Percentiles rank a stretch among this genome's conserved stretches.
Conservation (phyloP, 1,140 invertebrate genomes). For the Meloidogyne chitwoodi region DNA sequence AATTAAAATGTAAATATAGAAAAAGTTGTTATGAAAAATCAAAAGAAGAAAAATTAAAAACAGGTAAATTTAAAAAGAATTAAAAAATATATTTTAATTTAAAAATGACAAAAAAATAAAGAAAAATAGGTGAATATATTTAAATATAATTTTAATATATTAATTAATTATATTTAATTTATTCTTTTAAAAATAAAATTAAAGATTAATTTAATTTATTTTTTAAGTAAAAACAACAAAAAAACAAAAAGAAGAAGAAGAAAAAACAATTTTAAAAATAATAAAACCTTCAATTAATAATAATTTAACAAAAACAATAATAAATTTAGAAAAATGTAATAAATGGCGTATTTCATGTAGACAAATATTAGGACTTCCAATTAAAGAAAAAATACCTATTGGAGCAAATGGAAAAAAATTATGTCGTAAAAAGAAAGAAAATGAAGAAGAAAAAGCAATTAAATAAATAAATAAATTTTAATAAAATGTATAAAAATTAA, state of each 20-base stretch:
- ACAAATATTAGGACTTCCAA: conserved; percentile 2
- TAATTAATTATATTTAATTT: not conserved
- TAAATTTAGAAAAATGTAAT: not conserved
- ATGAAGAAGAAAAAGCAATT: conserved; percentile 1
- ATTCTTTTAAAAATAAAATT: not conserved
- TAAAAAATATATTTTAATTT: too few species aligned
- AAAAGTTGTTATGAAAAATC: conserved; percentile 22
- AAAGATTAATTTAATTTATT: too few species aligned
- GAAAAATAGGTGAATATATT: too few species aligned
- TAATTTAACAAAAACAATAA: not conserved
- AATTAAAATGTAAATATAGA: conserved; percentile 27
- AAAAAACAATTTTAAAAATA: not conserved
- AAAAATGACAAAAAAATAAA: too few species aligned
- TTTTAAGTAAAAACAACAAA: too few species aligned
- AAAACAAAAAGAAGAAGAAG: not conserved
- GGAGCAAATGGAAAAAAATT: conserved; percentile 8
- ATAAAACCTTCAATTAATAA: not conserved
- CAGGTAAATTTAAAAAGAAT: not conserved
- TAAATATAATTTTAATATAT: not conserved
- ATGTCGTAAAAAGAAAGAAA: conserved; percentile 6
- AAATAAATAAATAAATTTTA: not conserved
- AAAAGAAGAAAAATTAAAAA: not conserved
- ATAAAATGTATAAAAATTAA: not conserved
- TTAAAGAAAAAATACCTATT: conserved; percentile 7
- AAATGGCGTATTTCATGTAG: conserved; percentile 13